Conservation (phyloP, 2,797 vertebrate species). For the Ctenosaura bakeri region DNA sequence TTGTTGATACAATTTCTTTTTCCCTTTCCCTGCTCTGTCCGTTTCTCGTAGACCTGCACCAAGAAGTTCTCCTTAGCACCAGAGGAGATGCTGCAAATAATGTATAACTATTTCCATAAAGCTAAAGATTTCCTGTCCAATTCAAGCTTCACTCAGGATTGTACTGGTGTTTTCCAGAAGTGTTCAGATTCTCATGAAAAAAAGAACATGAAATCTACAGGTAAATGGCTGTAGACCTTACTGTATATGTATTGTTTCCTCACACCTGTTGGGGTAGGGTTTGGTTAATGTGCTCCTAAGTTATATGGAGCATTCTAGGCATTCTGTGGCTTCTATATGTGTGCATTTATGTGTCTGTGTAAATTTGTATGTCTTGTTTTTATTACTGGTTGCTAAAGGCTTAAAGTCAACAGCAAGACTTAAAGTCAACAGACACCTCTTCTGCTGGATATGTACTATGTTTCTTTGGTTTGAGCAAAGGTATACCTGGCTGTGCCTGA, state of each 20-base stretch:
- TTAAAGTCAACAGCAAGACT: neutral
- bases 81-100: slow-evolving; percentile 75
- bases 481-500: neutral
- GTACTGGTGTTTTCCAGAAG: slow-evolving; percentile 70
- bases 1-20: neutral
- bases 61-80: slow-evolving; percentile 75
- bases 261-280: neutral
- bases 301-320: neutral
- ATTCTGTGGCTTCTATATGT: slow-evolving; percentile 5
- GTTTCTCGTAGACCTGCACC: slow-evolving; percentile 70
- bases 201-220: slow-evolving; percentile 24
- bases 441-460: neutral
- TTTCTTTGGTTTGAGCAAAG: neutral
- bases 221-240: slow-evolving; percentile 60
- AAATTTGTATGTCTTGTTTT: neutral
- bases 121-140: slow-evolving; percentile 73
- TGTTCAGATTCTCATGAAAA: slow-evolving; percentile 51
- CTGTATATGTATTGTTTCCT: neutral
- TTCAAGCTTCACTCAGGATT: slow-evolving; percentile 75
- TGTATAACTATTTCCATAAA: slow-evolving; percentile 79
- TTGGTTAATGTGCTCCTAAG: neutral
- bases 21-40: neutral
- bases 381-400: slow-evolving; percentile 5
- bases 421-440: neutral
- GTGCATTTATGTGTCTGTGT: slow-evolving; percentile 19